Base-by-base conservation (phyloP, 2,888 invertebrate genomes). In the Polymixis flavicincta region DNA sequence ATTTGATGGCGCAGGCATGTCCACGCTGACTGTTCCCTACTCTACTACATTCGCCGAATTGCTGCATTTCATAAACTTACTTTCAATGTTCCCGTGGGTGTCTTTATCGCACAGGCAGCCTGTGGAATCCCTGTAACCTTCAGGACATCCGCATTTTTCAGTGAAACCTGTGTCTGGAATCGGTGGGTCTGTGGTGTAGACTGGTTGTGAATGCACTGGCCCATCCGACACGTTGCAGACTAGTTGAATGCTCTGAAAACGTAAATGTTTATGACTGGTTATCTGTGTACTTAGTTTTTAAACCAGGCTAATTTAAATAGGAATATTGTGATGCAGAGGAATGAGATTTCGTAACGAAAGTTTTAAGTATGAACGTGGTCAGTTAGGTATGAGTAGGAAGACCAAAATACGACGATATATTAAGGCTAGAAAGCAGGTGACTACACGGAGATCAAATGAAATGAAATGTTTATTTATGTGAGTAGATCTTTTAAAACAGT, bases 181-280 rank as follows among this genome's bases (percentile, higher is more conserved):
- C 0, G 82, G 82, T 0, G 82, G 72, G 13, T 84, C 55, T 0
- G 67, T 84, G 0, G 66, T 61, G 54, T 84, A 83, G 0, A 83
- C 8, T 4, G 84, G 84, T 37, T 73, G 70, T 9, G 70, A 54
- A 1, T 42, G 32, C 5, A 68, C 42, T 0, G 82, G 82, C 6
- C 45, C 61, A 2, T 83, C 84, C 0, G 82, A 84, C 1, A 83
- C 55, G 9, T 83, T 83, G 48, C 82, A 83, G 0, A 83, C 84
- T 28, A 83, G 28, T 67, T 83, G 75, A 1, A 83, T 48, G 6
- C 72, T 72, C 82, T 83, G 70, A 11, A 80, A 74, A 59, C 1
- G 59, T 14, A 45, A 25, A 48, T 8, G 2, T 32, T 17, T 5
- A 6, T 32, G 48, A 50, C 17, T 48, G 48, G 50, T 19, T 19